These are phyloP conservation scores for Arrhopalites spinosus DNA, from an alignment of 2,888 invertebrate species.

Conservation along the genomic window DNA sequence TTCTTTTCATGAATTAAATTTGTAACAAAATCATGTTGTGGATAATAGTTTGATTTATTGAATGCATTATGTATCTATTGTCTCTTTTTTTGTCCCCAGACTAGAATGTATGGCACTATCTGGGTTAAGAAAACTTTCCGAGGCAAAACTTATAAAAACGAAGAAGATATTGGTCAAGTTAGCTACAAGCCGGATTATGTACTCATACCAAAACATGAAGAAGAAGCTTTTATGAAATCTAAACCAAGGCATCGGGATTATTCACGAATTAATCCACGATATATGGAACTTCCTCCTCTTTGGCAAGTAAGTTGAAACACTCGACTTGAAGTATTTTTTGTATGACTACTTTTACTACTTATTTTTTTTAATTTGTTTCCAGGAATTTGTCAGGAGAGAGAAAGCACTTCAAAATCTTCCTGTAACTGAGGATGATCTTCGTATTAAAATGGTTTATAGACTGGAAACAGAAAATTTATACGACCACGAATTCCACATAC, in stretches of 20 bases:
- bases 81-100: neutral
- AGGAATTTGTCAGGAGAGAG: conserved; percentile 34
- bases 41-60: neutral
- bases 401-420: neutral
- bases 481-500: conserved; percentile 1
- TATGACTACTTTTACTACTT: neutral
- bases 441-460: neutral
- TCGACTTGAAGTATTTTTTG: neutral
- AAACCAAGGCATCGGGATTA: conserved; percentile 16
- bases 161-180: conserved; percentile 43
- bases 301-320: conserved; percentile 40
- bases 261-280: conserved; percentile 13
- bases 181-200: conserved; percentile 44
- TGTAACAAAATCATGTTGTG: neutral
- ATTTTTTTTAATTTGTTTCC: neutral
- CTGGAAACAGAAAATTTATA: too few species aligned
- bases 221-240: conserved; percentile 39
- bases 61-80: neutral
- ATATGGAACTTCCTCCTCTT: conserved; percentile 29
- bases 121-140: conserved; percentile 31
- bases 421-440: conserved; percentile 9
- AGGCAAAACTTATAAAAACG: conserved; percentile 4
- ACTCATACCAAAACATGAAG: conserved; percentile 49
- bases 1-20: neutral
- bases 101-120: conserved; percentile 20